Evolutionary conservation across 1,140 invertebrate species (phyloP).

Genomic region (Papilio machaon): DNA sequence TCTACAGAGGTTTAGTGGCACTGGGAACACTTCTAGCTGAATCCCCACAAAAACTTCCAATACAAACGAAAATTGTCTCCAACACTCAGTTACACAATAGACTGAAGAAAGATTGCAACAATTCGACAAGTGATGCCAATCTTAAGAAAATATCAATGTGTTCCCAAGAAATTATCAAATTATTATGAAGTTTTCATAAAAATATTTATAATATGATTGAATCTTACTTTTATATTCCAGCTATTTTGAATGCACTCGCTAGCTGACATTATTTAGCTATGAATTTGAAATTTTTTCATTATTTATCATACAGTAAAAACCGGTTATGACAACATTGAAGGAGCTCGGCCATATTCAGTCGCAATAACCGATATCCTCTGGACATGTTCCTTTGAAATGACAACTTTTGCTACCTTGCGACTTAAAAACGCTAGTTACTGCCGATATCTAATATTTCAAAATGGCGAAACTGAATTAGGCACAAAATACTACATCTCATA

Average conservation of each 20-base stretch:
- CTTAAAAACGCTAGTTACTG: too few relatives aligned
- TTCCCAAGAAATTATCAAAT: slow-evolving; percentile 69
- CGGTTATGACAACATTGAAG: too few relatives aligned
- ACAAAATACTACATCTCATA: too few relatives aligned
- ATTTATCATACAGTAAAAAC: background rate
- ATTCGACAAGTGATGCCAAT: slow-evolving; percentile 49
- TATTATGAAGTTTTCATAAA: slow-evolving; percentile 63
- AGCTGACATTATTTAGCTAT: background rate
- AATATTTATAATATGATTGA: slow-evolving; percentile 28
- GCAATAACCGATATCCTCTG: background rate
- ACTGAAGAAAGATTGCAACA: slow-evolving; percentile 56
- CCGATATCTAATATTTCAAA: too few relatives aligned
- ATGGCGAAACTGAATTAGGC: too few relatives aligned
- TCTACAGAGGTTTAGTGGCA: slow-evolving; percentile 70
- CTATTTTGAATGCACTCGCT: background rate
- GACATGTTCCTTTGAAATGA: background rate
- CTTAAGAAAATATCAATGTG: slow-evolving; percentile 65
- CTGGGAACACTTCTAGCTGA: slow-evolving; percentile 75
- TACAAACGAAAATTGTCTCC: slow-evolving; percentile 70
- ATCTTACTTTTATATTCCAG: background rate
- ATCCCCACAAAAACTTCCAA: slow-evolving; percentile 68
- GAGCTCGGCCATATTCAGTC: background rate
- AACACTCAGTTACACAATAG: slow-evolving; percentile 63
- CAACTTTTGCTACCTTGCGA: too few relatives aligned
- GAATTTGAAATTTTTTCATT: background rate